A percentile compares a stretch with the other conserved stretches of the same genome.
Conservation (phyloP, 1,140 invertebrate genomes). For the Samia ricini region DNA sequence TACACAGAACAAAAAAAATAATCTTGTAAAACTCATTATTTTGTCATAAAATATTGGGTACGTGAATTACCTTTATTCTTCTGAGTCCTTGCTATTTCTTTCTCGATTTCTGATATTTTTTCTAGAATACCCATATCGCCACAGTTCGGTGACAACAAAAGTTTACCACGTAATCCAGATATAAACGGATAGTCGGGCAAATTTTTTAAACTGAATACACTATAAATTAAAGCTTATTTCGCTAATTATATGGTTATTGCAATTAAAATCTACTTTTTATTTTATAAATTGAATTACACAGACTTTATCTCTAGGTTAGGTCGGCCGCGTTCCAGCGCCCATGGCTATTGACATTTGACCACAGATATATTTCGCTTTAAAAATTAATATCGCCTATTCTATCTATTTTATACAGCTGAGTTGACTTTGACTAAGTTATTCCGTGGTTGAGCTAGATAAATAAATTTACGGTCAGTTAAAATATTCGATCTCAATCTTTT, state of each 20-base stretch:
- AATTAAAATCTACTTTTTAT: neutral
- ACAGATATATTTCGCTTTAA: too few species aligned
- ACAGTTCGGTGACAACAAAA: slow-evolving; percentile 19
- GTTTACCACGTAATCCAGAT: slow-evolving; percentile 22
- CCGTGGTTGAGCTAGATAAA: too few species aligned
- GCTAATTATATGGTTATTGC: neutral
- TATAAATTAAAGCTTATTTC: slow-evolving; percentile 29
- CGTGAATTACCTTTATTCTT: slow-evolving; percentile 96
- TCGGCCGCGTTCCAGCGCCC: neutral
- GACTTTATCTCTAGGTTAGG: neutral
- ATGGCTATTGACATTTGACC: neutral
- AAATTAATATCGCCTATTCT: too few species aligned
- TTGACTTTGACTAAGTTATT: too few species aligned
- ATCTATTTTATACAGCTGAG: too few species aligned
- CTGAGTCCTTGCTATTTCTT: slow-evolving; percentile 98
- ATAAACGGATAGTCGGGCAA: slow-evolving; percentile 11
- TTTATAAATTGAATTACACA: neutral
- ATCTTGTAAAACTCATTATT: too few species aligned
- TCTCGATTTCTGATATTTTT: slow-evolving; percentile 98
- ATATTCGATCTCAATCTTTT: too few species aligned
- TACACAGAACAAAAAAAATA: neutral
- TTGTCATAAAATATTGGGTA: neutral
- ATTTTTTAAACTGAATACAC: slow-evolving; percentile 12
- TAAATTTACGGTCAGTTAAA: too few species aligned
- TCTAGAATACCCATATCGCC: slow-evolving; percentile 95